Percentiles rank a stretch among this genome's conserved stretches.
phyloP scores from a whole-genome alignment of 2,797 vertebrate species.

The Pempheris klunzingeri region DNA sequence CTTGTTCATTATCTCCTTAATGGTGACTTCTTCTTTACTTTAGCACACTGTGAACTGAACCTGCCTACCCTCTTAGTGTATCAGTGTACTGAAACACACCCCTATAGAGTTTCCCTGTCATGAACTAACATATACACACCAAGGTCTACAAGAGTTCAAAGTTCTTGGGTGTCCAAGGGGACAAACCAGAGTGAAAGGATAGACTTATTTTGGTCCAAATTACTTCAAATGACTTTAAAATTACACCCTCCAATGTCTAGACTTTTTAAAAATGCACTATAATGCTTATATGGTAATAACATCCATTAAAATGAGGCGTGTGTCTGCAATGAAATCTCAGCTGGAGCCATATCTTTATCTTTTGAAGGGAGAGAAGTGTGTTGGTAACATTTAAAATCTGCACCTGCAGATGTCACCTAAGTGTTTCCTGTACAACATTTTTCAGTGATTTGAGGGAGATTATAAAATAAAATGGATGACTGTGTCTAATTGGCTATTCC shows the following conservation, averaged over 20 bases:
- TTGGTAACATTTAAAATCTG: conserved; percentile 58
- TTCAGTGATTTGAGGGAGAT: conserved; percentile 64
- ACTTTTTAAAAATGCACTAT: conserved; percentile 53
- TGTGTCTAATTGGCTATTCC: conserved; percentile 79
- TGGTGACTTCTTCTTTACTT: conserved; percentile 77
- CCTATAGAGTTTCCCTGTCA: conserved; percentile 81
- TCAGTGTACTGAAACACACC: conserved; percentile 71
- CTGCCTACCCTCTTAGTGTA: conserved; percentile 66
- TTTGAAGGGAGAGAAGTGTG: conserved; percentile 30
- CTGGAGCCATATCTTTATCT: conserved; percentile 32
- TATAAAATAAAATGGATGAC: conserved; percentile 73
- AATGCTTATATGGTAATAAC: conserved; percentile 63
- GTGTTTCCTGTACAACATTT: conserved; percentile 70
- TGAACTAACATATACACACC: conserved; percentile 73
- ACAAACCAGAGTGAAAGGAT: conserved; percentile 70
- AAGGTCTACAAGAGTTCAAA: conserved; percentile 79
- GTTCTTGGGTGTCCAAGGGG: conserved; percentile 79
- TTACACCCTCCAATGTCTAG: conserved; percentile 67
- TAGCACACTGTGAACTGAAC: conserved; percentile 61
- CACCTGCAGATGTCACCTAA: conserved; percentile 77
- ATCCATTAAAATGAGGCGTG: conserved; percentile 61
- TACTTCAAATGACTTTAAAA: conserved; percentile 75
- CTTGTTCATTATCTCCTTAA: conserved; percentile 73
- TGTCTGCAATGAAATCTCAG: conserved; percentile 50
- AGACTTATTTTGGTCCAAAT: conserved; percentile 71